These are phyloP conservation scores for Macrochelys suwanniensis DNA, from an alignment of 2,797 vertebrate species.

Conservation along the genomic window DNA sequence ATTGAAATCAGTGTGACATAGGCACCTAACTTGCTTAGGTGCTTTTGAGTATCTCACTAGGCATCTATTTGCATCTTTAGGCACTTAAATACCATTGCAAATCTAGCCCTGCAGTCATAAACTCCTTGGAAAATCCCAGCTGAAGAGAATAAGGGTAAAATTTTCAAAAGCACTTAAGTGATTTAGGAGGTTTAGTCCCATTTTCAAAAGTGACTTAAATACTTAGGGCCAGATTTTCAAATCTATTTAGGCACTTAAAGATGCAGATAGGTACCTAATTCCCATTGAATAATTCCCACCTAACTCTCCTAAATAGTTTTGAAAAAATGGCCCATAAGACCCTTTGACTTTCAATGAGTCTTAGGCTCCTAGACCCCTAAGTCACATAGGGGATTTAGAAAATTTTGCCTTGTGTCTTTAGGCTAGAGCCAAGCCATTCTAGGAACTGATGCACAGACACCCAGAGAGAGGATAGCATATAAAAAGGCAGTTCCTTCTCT, in stretches of 20 bases:
- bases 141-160: background rate
- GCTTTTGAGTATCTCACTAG: background rate
- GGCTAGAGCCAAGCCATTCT: background rate
- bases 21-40: background rate
- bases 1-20: background rate
- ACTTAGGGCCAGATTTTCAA: background rate
- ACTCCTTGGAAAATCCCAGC: background rate
- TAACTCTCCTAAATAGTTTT: background rate
- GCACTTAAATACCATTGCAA: background rate
- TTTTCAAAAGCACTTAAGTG: background rate
- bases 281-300: background rate
- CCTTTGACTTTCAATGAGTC: background rate
- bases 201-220: constrained; percentile 10
- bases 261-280: background rate
- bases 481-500: background rate
- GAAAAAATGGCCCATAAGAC: background rate
- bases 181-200: background rate
- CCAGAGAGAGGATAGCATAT: background rate
- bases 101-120: background rate
- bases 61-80: background rate
- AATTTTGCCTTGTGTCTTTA: background rate
- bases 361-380: background rate
- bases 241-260: background rate
- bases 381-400: background rate
- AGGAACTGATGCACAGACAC: background rate